Evolutionary conservation across 2,888 invertebrate species (phyloP).

Genomic region (Ichneumoninae sp.): DNA sequence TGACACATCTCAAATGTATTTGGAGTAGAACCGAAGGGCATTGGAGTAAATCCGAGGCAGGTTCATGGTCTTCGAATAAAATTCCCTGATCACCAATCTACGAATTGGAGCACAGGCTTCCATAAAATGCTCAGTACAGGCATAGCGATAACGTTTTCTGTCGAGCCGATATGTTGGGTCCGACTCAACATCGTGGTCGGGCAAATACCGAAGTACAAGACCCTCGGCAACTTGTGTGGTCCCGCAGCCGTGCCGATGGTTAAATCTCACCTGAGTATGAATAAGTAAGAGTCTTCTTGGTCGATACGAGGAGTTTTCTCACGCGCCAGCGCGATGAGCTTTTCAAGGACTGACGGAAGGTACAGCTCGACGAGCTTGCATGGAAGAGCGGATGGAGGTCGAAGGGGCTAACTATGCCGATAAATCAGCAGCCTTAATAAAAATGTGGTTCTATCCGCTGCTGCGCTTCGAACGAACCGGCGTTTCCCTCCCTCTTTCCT

Average conservation of each 20-base stretch:
- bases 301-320: constrained; percentile 31
- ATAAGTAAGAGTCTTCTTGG: constrained; percentile 7
- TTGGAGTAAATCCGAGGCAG: no score
- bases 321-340: constrained; percentile 49
- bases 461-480: constrained; percentile 71
- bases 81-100: no score
- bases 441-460: constrained; percentile 77
- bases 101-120: no score
- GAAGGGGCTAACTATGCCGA: constrained; percentile 77
- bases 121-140: no score
- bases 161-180: no score
- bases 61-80: no score
- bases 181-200: no score
- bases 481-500: constrained; percentile 50
- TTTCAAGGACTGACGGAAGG: constrained; percentile 53
- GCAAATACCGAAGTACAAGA: no score
- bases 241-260: not conserved
- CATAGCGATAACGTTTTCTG: no score
- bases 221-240: no score
- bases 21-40: no score
- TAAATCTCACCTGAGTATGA: not conserved
- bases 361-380: constrained; percentile 44
- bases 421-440: constrained; percentile 80
- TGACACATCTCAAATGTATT: no score
- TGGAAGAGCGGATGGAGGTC: constrained; percentile 72